Base-by-base conservation (phyloP, 1,140 invertebrate genomes). In the Octopus bimaculoides region DNA sequence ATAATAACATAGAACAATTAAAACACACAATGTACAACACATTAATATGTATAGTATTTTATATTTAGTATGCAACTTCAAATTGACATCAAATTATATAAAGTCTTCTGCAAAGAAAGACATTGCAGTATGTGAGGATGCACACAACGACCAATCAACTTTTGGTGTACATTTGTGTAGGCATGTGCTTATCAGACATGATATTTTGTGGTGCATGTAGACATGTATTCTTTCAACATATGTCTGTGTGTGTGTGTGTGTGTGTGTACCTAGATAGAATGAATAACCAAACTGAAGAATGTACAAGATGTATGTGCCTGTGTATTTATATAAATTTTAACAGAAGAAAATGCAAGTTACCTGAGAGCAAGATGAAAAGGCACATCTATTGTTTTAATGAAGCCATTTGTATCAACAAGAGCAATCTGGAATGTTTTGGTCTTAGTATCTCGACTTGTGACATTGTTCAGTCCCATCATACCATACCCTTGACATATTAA, bases 291-390 rank as follows among this genome's bases (percentile, higher is more conserved):
- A 66, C 56, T 55, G 56, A 77, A 74, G 20, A 80, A 61, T 26
- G 1, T 14, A 78, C 17, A 41, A 54, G 9, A 76, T 20, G 9
- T 0, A 77, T 12, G 54, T 5, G 61, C 54, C 20, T 52, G 8
- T 7, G 6, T 10, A 77, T 77, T 77, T 12, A 77, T 77, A 53
- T 53, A 77, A 79, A 55, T 7, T 54, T 54, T n/a, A 52, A 52
- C 14, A 10, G 6, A 52, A 77, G 52, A 12, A 7, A 4, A 75
- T 54, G n/a, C 4, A 69, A 17, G n/a, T 80, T 81, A 90, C 89
- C 89, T 90, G 8, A 90, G 83, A n/a, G 88, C 89, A 52, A 94
- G 94, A 89, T 98, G 96, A 89, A 98, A 98, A 17, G 96, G 97
- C 84, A 98, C 94, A 77, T 92, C 91, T 79, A 98, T 92, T 85